A percentile compares a stretch with the other conserved stretches of the same genome.
These are phyloP conservation scores for Hemibagrus wyckioides DNA, from an alignment of 2,113 vertebrate genomes.

Conservation along the genomic window DNA sequence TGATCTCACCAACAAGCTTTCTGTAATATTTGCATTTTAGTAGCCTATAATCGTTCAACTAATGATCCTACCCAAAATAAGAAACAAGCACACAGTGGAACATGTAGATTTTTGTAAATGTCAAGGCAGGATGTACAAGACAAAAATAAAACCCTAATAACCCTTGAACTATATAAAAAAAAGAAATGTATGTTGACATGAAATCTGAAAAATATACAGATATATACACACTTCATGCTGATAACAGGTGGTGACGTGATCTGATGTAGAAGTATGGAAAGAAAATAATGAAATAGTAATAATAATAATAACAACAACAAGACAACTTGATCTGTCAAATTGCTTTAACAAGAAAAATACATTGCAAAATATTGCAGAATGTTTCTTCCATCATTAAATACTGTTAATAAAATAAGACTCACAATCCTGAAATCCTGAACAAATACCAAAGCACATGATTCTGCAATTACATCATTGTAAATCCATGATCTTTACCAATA, in stretches of 20 bases:
- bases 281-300: not conserved
- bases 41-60: not conserved
- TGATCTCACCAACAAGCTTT: not conserved
- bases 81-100: not conserved
- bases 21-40: no score
- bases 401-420: constrained; percentile 58
- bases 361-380: constrained; percentile 52
- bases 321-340: constrained; percentile 52
- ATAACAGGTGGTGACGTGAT: not conserved
- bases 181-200: not conserved
- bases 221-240: not conserved
- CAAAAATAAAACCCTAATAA: not conserved
- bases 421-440: constrained; percentile 50
- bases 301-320: constrained; percentile 44
- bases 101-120: not conserved
- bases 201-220: not conserved
- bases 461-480: constrained; percentile 32
- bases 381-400: constrained; percentile 43
- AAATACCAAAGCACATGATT: constrained; percentile 50
- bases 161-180: no score
- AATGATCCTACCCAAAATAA: not conserved
- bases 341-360: constrained; percentile 61
- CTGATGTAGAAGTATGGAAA: not conserved
- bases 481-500: constrained; percentile 44
- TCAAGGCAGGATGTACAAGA: not conserved